Evolutionary conservation across 2,888 invertebrate species (phyloP).

Genomic region (Coelinius sp.): DNA sequence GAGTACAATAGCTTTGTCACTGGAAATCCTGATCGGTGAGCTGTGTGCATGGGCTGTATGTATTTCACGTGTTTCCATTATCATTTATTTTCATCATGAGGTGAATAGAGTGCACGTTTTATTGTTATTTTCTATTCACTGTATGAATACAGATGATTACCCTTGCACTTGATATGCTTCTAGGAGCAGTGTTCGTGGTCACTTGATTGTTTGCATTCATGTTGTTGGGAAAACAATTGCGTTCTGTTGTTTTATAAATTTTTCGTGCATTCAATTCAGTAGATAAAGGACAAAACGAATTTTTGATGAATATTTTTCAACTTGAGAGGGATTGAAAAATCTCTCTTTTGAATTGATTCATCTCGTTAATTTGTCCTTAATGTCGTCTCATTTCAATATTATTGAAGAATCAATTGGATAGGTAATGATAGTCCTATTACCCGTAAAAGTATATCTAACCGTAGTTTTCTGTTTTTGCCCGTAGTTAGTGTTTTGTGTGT

Average conservation of each 20-base stretch:
- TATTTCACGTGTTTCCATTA: neutral
- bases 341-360: no score
- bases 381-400: no score
- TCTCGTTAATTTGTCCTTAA: no score
- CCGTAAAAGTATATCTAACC: conserved; percentile 46
- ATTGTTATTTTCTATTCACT: neutral
- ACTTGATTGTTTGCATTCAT: neutral
- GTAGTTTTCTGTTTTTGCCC: conserved; percentile 66
- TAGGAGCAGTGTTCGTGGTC: neutral
- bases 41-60: conserved; percentile 7
- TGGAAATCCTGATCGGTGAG: conserved; percentile 61
- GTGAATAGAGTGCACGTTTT: neutral
- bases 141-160: neutral
- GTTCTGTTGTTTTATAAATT: no score
- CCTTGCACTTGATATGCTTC: neutral
- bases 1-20: conserved; percentile 61
- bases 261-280: no score
- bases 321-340: no score
- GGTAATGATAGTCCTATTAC: no score
- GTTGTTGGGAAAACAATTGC: no score
- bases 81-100: neutral
- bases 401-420: no score
- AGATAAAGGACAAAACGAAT: no score
- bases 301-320: no score
- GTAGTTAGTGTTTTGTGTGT: conserved; percentile 70